Evolutionary conservation across 2,888 invertebrate genomes (phyloP).

Genomic region (Caenorhabditis plicata): DNA sequence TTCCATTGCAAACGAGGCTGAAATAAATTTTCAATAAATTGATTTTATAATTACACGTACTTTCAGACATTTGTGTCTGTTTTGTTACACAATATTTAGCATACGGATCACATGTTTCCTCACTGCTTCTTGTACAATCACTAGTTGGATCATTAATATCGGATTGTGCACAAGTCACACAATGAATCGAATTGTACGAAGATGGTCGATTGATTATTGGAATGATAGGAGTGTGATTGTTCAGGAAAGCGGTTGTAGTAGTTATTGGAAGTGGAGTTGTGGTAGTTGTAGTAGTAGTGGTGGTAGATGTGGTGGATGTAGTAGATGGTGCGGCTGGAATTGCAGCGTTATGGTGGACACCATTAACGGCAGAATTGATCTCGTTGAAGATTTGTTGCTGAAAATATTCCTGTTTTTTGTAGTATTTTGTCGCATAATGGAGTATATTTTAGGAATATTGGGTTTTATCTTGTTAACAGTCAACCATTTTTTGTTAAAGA

Average conservation of each 20-base stretch:
- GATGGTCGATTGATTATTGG: constrained; percentile 9
- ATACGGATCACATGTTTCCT: constrained; percentile 9
- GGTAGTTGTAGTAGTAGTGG: not conserved
- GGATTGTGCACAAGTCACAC: constrained; percentile 30
- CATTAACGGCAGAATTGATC: constrained; percentile 17
- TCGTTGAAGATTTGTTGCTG: constrained; percentile 24
- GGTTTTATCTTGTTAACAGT: too few relatives aligned
- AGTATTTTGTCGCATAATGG: too few relatives aligned
- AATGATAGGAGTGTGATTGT: too few relatives aligned
- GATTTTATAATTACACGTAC: constrained; percentile 10
- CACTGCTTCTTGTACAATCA: constrained; percentile 35
- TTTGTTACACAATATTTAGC: constrained; percentile 48
- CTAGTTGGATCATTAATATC: constrained; percentile 47
- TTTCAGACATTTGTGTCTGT: constrained; percentile 53
- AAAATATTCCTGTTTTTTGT: constrained; percentile 1
- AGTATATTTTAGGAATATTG: too few relatives aligned
- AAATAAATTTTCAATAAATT: constrained; percentile 1
- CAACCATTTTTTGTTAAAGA: too few relatives aligned
- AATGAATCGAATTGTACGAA: constrained; percentile 12
- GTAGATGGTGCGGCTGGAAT: constrained; percentile 9
- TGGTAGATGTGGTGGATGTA: constrained; percentile 8
- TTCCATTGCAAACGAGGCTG: constrained; percentile 53
- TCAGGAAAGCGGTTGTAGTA: not conserved
- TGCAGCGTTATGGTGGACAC: constrained; percentile 26
- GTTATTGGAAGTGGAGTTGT: constrained; percentile 10